phyloP scores from a whole-genome alignment of 2,888 invertebrate species.

The Nephrotoma appendiculata region DNA sequence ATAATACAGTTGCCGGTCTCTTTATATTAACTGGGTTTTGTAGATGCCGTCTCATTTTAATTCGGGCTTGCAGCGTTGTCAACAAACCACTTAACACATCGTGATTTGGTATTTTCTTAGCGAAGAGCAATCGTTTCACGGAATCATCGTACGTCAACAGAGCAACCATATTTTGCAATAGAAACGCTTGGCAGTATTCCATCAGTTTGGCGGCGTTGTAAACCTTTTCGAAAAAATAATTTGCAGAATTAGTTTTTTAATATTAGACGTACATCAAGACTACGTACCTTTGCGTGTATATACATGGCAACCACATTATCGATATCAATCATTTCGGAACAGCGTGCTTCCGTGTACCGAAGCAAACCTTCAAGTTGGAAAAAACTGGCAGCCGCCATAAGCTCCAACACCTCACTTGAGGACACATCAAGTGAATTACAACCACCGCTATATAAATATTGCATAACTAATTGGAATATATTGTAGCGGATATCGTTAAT shows the following conservation, averaged over 20 bases:
- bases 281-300: slow-evolving; percentile 72
- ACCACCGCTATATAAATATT: slow-evolving; percentile 82
- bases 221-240: slow-evolving; percentile 37
- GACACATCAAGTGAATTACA: slow-evolving; percentile 64
- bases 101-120: slow-evolving; percentile 78
- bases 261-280: not conserved
- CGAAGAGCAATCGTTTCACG: slow-evolving; percentile 73
- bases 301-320: slow-evolving; percentile 87
- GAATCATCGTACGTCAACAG: slow-evolving; percentile 80
- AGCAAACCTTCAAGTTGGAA: slow-evolving; percentile 77
- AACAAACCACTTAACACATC: slow-evolving; percentile 74
- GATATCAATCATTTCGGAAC: slow-evolving; percentile 68
- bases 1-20: slow-evolving; percentile 4
- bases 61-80: slow-evolving; percentile 64
- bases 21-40: not conserved
- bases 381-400: slow-evolving; percentile 85
- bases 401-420: slow-evolving; percentile 66
- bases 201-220: slow-evolving; percentile 74
- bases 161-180: slow-evolving; percentile 90
- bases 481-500: slow-evolving; percentile 87
- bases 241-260: not conserved
- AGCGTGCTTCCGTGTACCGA: slow-evolving; percentile 72
- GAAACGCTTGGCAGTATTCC: slow-evolving; percentile 81
- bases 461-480: slow-evolving; percentile 89
- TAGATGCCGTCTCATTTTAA: slow-evolving; percentile 42